These are phyloP conservation scores for Esox niger DNA, from an alignment of 2,113 vertebrate species.

Conservation along the genomic window DNA sequence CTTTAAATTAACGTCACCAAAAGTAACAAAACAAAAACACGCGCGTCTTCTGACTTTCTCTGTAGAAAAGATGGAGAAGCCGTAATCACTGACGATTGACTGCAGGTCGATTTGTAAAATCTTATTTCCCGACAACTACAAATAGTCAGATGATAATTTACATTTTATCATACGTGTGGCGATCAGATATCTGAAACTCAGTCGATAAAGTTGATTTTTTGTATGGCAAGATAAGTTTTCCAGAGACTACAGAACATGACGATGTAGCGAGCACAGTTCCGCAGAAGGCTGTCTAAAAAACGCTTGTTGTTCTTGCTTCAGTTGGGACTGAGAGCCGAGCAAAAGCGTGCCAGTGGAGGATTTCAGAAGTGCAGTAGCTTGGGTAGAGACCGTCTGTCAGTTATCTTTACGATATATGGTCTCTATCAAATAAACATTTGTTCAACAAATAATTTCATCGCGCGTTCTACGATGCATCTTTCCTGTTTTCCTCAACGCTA, in stretches of 20 bases:
- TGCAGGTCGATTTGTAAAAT: neutral
- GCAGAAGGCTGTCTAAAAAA: slow-evolving; percentile 10
- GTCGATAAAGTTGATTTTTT: neutral
- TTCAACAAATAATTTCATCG: no score
- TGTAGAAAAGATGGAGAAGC: neutral
- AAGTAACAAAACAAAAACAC: slow-evolving; percentile 33
- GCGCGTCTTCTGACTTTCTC: neutral
- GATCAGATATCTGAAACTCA: neutral
- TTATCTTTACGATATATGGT: neutral
- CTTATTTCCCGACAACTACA: neutral
- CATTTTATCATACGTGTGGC: neutral
- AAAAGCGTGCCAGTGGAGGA: slow-evolving; percentile 2
- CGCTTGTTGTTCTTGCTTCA: neutral
- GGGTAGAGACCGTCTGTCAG: slow-evolving; percentile 34
- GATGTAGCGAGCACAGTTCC: neutral
- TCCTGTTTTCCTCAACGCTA: no score
- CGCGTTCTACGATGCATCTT: no score
- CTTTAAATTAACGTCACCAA: slow-evolving; percentile 43
- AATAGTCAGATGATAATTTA: neutral
- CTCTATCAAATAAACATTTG: neutral
- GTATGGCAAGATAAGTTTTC: slow-evolving; percentile 1
- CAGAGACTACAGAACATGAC: neutral
- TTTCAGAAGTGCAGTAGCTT: neutral
- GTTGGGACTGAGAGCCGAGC: slow-evolving; percentile 1
- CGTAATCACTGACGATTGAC: neutral